phyloP scores from a whole-genome alignment of 2,113 vertebrate genomes.

The Gallinago jamesoni region DNA sequence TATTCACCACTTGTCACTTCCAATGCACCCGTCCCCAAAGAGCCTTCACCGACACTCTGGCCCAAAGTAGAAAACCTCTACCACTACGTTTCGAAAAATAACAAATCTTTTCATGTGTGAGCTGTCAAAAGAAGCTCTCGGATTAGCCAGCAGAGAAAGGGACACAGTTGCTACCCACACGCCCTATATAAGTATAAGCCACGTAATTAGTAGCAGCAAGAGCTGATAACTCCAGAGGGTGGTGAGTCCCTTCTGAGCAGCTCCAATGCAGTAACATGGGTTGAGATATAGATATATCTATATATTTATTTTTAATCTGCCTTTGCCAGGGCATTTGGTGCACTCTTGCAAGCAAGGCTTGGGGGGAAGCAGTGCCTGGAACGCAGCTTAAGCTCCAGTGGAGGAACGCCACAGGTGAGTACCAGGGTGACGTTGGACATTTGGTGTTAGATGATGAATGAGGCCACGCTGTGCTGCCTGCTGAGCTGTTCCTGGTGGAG shows the following conservation, averaged over 20 bases:
- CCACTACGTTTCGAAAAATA: slow-evolving; percentile 34
- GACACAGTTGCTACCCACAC: neutral
- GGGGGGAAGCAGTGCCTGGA: neutral
- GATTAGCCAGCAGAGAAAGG: neutral
- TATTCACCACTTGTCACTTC: slow-evolving; percentile 64
- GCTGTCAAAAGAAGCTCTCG: slow-evolving; percentile 16
- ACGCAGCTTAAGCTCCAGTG: rapidly evolving
- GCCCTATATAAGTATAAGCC: neutral
- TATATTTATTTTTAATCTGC: neutral
- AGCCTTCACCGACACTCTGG: neutral
- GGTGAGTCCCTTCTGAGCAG: neutral
- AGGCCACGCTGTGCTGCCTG: rapidly evolving
- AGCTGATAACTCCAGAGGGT: neutral
- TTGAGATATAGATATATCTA: neutral
- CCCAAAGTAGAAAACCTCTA: slow-evolving; percentile 11
- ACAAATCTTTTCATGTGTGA: slow-evolving; percentile 56
- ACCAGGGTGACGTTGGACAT: neutral
- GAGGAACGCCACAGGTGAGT: rapidly evolving
- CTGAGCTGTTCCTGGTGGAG: neutral
- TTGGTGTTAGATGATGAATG: neutral
- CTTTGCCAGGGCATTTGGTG: neutral
- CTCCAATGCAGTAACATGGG: neutral
- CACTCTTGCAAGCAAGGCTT: neutral
- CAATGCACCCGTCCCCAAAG: neutral
- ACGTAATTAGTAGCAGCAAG: neutral